Base-by-base conservation (phyloP, 2,113 vertebrate species). In the Macquaria australasica region DNA sequence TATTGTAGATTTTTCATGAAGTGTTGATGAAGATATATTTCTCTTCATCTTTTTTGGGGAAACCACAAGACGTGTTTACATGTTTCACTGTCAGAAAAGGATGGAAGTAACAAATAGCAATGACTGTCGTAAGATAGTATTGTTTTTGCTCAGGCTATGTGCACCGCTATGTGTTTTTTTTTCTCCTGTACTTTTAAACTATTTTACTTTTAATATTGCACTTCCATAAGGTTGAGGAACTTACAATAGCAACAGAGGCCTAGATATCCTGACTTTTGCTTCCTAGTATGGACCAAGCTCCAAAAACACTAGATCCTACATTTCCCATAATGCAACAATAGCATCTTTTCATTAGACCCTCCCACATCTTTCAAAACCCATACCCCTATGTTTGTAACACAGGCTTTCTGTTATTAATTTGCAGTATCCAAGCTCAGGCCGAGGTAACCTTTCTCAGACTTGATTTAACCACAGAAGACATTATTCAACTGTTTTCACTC, bases 51-150 rank as follows among this genome's bases (percentile, higher is more conserved):
- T n/a, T 70, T 69, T 18, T 11, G 7, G 9, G n/a, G 31, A 77
- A 63, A 25, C 18, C 25, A 37, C 48, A 16, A 73, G 37, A 67
- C 58, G 16, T 73, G 70, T 80, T 82, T 76, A 79, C 37, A n/a
- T 43, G 14, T 55, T 58, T 69, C 45, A 23, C 67, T 58, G 20
- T 39, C 79, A 50, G 76, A 53, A 59, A 43, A 81, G 15, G 64
- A 74, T 9, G 1, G 41, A 84, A 28, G 23, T 53, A 68, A 50
- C 34, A 81, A 73, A 81, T 28, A 83, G 55, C 21, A 73, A 77
- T 67, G 41, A 77, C 41, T 76, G 72, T 77, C 53, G 39, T 43
- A 23, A 34, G 15, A 12, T 21, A 34, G 6, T 8, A 4, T 48
- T 70, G 41, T 79, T 67, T 34, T 67, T 25, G 12, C 25, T 25